phyloP scores from a whole-genome alignment of 1,140 invertebrate species.

The Drosophila setifemur region DNA sequence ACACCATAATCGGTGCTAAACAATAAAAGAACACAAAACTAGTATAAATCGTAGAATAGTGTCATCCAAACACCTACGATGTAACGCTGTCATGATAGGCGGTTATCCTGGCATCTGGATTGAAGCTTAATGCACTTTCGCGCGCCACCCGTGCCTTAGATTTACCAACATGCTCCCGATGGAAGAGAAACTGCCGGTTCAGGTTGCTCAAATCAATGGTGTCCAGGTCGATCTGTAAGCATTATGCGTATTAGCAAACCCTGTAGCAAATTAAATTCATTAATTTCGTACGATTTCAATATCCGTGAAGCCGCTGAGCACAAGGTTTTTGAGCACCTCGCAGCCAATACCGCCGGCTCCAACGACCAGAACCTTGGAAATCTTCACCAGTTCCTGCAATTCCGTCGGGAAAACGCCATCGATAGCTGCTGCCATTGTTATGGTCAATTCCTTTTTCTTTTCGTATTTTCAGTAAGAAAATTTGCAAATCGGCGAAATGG shows the following conservation, averaged over 20 bases:
- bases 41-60: too few species aligned
- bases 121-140: slow-evolving; percentile 94
- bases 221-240: slow-evolving; percentile 97
- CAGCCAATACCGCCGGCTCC: slow-evolving; percentile 99
- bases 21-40: too few species aligned
- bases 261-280: neutral
- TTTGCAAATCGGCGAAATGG: neutral
- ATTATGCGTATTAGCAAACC: slow-evolving; percentile 23
- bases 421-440: slow-evolving; percentile 87
- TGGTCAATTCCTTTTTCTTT: slow-evolving; percentile 14
- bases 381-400: slow-evolving; percentile 84
- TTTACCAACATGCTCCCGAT: slow-evolving; percentile 98
- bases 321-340: slow-evolving; percentile 98
- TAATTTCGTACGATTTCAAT: slow-evolving; percentile 94
- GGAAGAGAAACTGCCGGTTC: slow-evolving; percentile 99
- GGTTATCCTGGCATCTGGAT: slow-evolving; percentile 93
- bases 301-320: slow-evolving; percentile 95
- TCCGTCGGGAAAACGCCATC: slow-evolving; percentile 86
- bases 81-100: slow-evolving; percentile 97
- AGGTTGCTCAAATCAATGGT: slow-evolving; percentile 99
- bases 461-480: neutral
- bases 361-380: slow-evolving; percentile 90
- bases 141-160: slow-evolving; percentile 95
- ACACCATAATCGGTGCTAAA: slow-evolving; percentile 94
- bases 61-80: slow-evolving; percentile 84